Conservation (phyloP, 2,797 vertebrate species). For the Remorina albescens region DNA sequence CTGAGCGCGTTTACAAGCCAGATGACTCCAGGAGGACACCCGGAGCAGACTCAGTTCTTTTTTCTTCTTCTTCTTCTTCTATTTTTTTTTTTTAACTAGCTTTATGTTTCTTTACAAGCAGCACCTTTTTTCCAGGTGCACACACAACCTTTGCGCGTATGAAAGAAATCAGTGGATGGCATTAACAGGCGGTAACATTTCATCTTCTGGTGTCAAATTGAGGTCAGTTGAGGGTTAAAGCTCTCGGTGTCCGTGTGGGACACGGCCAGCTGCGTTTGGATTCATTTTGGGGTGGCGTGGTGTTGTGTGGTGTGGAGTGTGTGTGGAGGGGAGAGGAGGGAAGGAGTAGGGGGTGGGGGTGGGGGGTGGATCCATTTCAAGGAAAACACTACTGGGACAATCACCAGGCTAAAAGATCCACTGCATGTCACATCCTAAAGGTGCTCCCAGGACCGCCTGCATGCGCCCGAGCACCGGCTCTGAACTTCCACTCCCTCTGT, state of each 20-base stretch:
- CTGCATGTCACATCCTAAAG: conserved; percentile 90
- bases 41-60: conserved; percentile 42
- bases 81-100: too few relatives aligned
- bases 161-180: conserved; percentile 90
- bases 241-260: conserved; percentile 97
- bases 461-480: conserved; percentile 45
- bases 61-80: too few relatives aligned
- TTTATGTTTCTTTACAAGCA: conserved; percentile 49
- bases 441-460: conserved; percentile 78
- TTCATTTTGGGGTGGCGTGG: conserved; percentile 87
- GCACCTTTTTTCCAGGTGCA: conserved; percentile 52
- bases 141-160: conserved; percentile 32
- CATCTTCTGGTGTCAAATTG: conserved; percentile 98
- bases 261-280: conserved; percentile 97
- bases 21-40: conserved; percentile 43
- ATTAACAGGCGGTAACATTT: conserved; percentile 97
- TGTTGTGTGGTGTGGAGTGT: neutral
- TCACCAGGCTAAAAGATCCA: conserved; percentile 91
- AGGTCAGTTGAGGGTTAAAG: conserved; percentile 99
- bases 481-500: conserved; percentile 66
- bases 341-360: conserved; percentile 46
- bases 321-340: conserved; percentile 77
- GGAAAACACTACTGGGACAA: conserved; percentile 96
- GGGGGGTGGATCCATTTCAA: conserved; percentile 92
- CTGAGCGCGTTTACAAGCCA: conserved; percentile 57